phyloP scores from a whole-genome alignment of 2,797 vertebrate species.

The Telmatherina bonti region DNA sequence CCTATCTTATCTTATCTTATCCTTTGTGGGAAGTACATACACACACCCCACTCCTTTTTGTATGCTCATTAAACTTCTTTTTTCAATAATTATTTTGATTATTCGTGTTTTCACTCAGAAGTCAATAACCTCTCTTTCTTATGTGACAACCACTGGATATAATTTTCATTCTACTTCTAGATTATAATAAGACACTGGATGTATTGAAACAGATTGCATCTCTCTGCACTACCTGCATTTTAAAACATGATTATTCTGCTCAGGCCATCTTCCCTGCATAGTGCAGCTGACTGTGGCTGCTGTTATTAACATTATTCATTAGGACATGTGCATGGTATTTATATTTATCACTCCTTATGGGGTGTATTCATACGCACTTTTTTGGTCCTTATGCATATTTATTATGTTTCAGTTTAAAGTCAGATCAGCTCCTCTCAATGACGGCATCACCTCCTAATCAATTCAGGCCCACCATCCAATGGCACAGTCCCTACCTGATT shows the following conservation, averaged over 20 bases:
- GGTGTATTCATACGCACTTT: not conserved
- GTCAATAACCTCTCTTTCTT: too few relatives aligned
- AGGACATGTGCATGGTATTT: not conserved
- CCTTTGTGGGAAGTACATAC: too few relatives aligned
- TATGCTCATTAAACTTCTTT: too few relatives aligned
- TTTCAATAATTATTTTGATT: too few relatives aligned
- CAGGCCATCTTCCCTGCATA: not conserved
- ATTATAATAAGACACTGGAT: not conserved
- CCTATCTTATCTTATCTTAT: too few relatives aligned
- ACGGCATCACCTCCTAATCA: not conserved
- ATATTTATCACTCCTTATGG: not conserved
- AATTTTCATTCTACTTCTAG: not conserved
- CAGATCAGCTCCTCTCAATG: not conserved
- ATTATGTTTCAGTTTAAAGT: not conserved
- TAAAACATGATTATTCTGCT: not conserved
- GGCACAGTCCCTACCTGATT: too few relatives aligned
- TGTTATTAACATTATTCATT: not conserved
- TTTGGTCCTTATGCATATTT: not conserved
- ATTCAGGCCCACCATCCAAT: too few relatives aligned
- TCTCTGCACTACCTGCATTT: constrained; percentile 6
- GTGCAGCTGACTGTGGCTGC: constrained; percentile 3
- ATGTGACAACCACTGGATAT: too few relatives aligned
- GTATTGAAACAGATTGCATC: not conserved
- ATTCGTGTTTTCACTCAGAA: too few relatives aligned
- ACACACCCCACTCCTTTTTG: too few relatives aligned